Evolutionary conservation across 2,888 invertebrate species (phyloP), one percentile per base, ranked within the genome.

Genomic region (Nasonia oneida): DNA sequence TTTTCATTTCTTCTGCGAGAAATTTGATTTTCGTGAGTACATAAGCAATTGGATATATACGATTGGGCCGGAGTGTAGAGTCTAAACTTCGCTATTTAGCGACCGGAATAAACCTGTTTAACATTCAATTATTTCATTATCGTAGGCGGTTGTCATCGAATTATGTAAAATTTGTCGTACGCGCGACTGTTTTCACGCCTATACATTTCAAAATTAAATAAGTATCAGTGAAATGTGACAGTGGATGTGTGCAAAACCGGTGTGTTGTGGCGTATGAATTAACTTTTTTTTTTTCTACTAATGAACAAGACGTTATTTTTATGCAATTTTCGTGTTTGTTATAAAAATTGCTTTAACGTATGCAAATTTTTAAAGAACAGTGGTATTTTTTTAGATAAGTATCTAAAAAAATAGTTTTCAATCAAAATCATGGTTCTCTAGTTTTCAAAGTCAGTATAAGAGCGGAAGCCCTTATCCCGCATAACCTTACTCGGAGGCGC

Each of bases 91-190:
- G 39, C 71, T 15, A 4, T 18, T 71, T 39, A 71, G 71, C 18
- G 18, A 18, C 71, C 71, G 71, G 71, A 71, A 71, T 71, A 39
- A 71, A 71, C 37, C 71, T 71, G 42, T 71, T 71, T 71, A 71
- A 37, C 71, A 39, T 71, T 71, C 71, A 37, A 39, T 71, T 71
- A 71, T 37, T 71, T 71, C 39, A 71, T 39, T 71, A 37, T 71
- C 23, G 23, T 23, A 23, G 23, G 23, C 23, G 0, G 23, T 23
- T 23, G 23, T 23, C 23, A 23, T 23, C 10, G 39, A 71, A 39
- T 71, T 71, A 71, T 71, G 71, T 71, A 39, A 71, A 71, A 37
- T 39, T 39, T 39, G 39, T 71, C 70, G 15, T 37, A 15, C 18
- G 61, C 61, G 10, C 23, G 10, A 8, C 10, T 3, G 3, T 23